A percentile compares a stretch with the other conserved stretches of the same genome.
These are phyloP conservation scores for Zaprionus taronus DNA, from an alignment of 1,140 invertebrate species.

Conservation along the genomic window DNA sequence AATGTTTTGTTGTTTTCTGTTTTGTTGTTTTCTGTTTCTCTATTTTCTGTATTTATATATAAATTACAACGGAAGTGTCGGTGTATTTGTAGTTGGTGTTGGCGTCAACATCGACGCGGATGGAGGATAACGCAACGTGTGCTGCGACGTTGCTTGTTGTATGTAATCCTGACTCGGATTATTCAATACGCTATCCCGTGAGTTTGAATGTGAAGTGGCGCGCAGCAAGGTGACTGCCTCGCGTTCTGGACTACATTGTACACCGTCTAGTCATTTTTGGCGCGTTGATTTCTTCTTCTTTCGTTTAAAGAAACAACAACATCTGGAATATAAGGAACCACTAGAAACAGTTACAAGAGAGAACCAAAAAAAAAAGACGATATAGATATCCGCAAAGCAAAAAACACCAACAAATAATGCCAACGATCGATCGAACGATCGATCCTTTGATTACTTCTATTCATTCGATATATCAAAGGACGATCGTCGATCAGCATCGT, in stretches of 20 bases:
- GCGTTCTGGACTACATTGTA: slow-evolving; percentile 86
- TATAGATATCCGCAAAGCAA: slow-evolving; percentile 71
- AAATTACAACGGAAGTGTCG: slow-evolving; percentile 85
- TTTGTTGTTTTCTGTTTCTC: slow-evolving; percentile 43
- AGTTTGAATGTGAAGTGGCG: slow-evolving; percentile 88
- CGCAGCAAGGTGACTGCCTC: slow-evolving; percentile 88
- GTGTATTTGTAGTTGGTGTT: slow-evolving; percentile 85
- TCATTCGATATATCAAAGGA: neutral
- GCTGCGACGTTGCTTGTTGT: slow-evolving; percentile 84
- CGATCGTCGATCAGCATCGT: slow-evolving; percentile 70
- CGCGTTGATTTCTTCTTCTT: slow-evolving; percentile 95
- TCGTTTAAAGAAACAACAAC: slow-evolving; percentile 98
- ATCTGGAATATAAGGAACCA: slow-evolving; percentile 88
- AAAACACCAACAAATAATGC: slow-evolving; percentile 63
- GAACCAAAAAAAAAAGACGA: slow-evolving; percentile 40
- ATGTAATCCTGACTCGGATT: slow-evolving; percentile 85
- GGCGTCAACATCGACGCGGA: slow-evolving; percentile 84
- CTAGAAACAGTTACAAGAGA: slow-evolving; percentile 74
- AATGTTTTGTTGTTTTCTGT: slow-evolving; percentile 32
- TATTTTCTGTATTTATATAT: slow-evolving; percentile 69
- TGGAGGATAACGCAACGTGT: slow-evolving; percentile 85
- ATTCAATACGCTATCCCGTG: slow-evolving; percentile 87
- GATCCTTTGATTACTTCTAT: slow-evolving; percentile 18
- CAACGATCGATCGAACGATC: slow-evolving; percentile 39
- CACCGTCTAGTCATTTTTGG: slow-evolving; percentile 85